These are phyloP conservation scores for Helostoma temminkii DNA, from an alignment of 2,797 vertebrate genomes.

Conservation along the genomic window DNA sequence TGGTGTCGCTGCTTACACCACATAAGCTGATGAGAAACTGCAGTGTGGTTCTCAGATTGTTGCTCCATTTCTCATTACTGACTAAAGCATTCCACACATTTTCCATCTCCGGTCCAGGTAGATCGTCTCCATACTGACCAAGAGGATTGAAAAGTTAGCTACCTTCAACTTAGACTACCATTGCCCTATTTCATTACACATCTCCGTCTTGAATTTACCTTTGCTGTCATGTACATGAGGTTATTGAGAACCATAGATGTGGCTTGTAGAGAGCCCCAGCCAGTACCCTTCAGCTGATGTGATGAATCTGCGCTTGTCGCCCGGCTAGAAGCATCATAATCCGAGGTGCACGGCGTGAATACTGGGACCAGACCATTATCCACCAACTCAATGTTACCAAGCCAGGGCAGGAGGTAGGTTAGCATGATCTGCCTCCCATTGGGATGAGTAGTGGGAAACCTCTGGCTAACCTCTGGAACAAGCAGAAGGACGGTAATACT, in stretches of 20 bases:
- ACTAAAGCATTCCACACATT: conserved; percentile 97
- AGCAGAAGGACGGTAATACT: conserved; percentile 24
- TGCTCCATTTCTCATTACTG: conserved; percentile 96
- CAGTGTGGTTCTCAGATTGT: conserved; percentile 93
- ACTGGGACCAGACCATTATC: conserved; percentile 91
- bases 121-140: conserved; percentile 95
- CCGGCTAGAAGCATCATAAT: conserved; percentile 86
- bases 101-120: conserved; percentile 97
- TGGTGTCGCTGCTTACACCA: conserved; percentile 96
- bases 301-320: conserved; percentile 76
- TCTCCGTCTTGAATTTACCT: conserved; percentile 81
- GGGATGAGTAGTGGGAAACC: conserved; percentile 89
- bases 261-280: conserved; percentile 96
- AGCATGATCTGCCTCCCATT: conserved; percentile 92
- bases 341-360: conserved; percentile 89
- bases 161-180: neutral
- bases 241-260: conserved; percentile 97
- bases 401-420: conserved; percentile 97
- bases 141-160: conserved; percentile 14
- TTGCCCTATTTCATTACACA: neutral
- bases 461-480: conserved; percentile 78
- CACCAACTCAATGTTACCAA: conserved; percentile 95
- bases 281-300: conserved; percentile 89
- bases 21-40: conserved; percentile 98
- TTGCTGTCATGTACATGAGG: conserved; percentile 99